Percentiles rank a stretch among this genome's conserved stretches.
Evolutionary conservation across 1,140 invertebrate genomes (phyloP).

Genomic region (Acromyrmex heyeri): DNA sequence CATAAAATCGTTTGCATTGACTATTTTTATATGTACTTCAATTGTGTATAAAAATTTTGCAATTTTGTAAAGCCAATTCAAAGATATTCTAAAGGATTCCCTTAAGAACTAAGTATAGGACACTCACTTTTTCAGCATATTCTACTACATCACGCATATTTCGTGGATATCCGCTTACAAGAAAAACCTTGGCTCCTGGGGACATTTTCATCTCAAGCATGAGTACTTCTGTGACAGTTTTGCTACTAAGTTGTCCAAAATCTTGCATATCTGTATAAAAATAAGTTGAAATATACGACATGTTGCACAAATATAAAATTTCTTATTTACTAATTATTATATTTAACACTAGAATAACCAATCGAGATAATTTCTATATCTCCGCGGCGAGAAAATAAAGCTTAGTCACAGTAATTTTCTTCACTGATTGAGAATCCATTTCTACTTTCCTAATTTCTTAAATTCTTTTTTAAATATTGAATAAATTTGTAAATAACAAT

Average conservation of each 20-base stretch:
- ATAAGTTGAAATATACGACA: background rate
- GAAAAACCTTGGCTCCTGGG: conserved; percentile 95
- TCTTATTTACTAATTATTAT: background rate
- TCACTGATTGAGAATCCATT: too few species aligned
- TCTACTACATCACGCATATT: conserved; percentile 96
- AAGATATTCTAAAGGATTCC: too few species aligned
- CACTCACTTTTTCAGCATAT: conserved; percentile 94
- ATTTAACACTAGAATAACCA: background rate
- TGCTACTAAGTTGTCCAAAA: conserved; percentile 93
- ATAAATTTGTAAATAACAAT: too few species aligned
- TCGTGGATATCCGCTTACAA: conserved; percentile 98
- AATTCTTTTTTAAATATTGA: too few species aligned
- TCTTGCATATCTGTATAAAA: conserved; percentile 92
- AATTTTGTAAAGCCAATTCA: too few species aligned
- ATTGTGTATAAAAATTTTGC: too few species aligned
- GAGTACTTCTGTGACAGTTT: conserved; percentile 94
- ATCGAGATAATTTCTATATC: background rate
- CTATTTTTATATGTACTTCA: too few species aligned
- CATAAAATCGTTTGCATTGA: too few species aligned
- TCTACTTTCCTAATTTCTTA: too few species aligned
- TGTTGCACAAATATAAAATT: conserved; percentile 12
- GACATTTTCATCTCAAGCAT: conserved; percentile 98
- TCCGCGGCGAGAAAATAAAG: too few species aligned
- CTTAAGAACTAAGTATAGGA: background rate
- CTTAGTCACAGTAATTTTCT: too few species aligned